A percentile compares a stretch with the other conserved stretches of the same genome.
phyloP scores from a whole-genome alignment of 1,140 invertebrate species.

The Papilio machaon region DNA sequence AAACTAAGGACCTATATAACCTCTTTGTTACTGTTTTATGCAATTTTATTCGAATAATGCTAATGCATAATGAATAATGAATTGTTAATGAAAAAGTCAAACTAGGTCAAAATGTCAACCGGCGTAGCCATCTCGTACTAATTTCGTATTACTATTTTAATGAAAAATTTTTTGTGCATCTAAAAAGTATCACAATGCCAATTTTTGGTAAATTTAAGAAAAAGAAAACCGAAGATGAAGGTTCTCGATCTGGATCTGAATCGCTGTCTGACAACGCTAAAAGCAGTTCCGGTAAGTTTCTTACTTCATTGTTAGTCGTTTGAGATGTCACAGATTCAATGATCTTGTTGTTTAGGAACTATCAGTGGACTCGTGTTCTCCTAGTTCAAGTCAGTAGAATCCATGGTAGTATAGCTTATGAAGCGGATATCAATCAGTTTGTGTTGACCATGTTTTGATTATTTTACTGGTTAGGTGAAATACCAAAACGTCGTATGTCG shows the following conservation, averaged over 20 bases:
- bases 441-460: neutral
- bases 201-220: conserved; percentile 16
- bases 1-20: neutral
- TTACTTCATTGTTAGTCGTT: neutral
- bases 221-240: conserved; percentile 17
- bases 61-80: no score
- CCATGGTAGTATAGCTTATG: no score
- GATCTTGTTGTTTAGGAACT: neutral
- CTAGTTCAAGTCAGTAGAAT: no score
- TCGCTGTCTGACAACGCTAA: conserved; percentile 58
- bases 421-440: no score
- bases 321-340: neutral
- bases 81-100: no score
- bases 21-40: neutral
- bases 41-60: neutral
- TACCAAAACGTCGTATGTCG: conserved; percentile 43
- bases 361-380: no score
- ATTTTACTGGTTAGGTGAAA: conserved; percentile 34
- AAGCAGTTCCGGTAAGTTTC: conserved; percentile 47
- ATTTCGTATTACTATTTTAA: neutral
- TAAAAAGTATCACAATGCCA: conserved; percentile 3
- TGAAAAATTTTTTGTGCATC: conserved; percentile 1
- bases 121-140: neutral
- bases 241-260: conserved; percentile 48
- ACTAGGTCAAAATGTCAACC: neutral